Percentiles rank a stretch among this genome's conserved stretches.
Evolutionary conservation across 2,888 invertebrate species (phyloP).

Genomic region (Agrenia bidenticulata): DNA sequence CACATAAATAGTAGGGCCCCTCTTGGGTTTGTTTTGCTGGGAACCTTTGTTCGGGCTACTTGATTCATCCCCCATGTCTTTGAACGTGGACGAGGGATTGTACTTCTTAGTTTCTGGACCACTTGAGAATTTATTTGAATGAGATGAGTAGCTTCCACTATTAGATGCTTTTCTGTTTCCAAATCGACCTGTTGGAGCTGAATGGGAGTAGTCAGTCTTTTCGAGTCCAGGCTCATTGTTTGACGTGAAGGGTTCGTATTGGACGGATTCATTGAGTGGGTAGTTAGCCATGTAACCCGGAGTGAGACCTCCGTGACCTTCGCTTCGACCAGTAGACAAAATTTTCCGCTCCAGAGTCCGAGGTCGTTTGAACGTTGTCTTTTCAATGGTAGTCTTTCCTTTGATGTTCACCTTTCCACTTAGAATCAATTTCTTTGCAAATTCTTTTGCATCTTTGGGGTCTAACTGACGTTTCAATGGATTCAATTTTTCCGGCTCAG

Average conservation of each 20-base stretch:
- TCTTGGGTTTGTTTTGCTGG: constrained; percentile 64
- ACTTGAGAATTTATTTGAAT: no score
- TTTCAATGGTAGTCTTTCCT: constrained; percentile 82
- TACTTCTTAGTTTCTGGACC: neutral
- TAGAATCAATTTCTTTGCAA: constrained; percentile 90
- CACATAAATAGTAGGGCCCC: constrained; percentile 80
- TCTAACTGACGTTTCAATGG: constrained; percentile 83
- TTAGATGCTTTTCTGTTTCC: no score
- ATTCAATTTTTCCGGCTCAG: constrained; percentile 75
- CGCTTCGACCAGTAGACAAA: constrained; percentile 43
- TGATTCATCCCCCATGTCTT: neutral
- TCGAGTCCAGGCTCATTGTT: no score
- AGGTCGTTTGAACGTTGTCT: constrained; percentile 85
- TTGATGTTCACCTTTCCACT: constrained; percentile 87
- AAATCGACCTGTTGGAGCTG: no score
- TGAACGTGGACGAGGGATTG: neutral
- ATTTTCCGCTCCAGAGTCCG: constrained; percentile 78
- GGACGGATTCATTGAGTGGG: constrained; percentile 9
- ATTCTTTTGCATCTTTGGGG: constrained; percentile 89
- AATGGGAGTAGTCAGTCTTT: no score
- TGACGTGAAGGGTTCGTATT: constrained; percentile 49
- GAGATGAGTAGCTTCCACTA: no score
- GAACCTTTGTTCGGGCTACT: no score
- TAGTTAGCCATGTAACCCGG: constrained; percentile 34
- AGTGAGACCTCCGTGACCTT: constrained; percentile 43